Evolutionary conservation across 2,797 vertebrate genomes (phyloP).

Genomic region (Rousettus madagascariensis): DNA sequence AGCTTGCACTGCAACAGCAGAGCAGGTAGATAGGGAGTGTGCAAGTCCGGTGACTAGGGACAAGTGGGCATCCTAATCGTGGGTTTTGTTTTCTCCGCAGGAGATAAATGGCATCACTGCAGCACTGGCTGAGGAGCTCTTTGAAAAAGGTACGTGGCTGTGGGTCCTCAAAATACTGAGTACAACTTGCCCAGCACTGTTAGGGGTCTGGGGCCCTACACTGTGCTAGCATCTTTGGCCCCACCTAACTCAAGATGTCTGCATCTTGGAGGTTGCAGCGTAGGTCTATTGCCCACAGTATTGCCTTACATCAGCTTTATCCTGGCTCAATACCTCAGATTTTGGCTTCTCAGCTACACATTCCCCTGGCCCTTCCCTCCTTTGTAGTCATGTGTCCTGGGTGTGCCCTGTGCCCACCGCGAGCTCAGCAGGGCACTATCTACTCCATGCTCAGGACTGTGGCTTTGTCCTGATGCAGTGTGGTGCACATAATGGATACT

Average conservation of each 20-base stretch:
- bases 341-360: background rate
- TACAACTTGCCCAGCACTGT: background rate
- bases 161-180: background rate
- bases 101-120: constrained; percentile 96
- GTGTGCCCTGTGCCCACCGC: background rate
- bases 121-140: constrained; percentile 94
- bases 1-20: background rate
- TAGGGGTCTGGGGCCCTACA: background rate
- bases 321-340: background rate
- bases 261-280: background rate
- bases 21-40: background rate
- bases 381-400: background rate
- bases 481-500: background rate
- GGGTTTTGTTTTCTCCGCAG: constrained; percentile 81
- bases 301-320: background rate
- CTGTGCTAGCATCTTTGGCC: background rate
- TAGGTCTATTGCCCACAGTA: background rate
- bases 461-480: background rate
- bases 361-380: background rate
- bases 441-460: background rate
- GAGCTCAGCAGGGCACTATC: background rate
- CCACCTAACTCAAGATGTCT: background rate
- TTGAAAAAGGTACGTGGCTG: constrained; percentile 91
- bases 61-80: background rate
- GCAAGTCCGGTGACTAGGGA: no score